Evolutionary conservation across 2,888 invertebrate genomes (phyloP).

Genomic region (Synanthedon vespiformis): DNA sequence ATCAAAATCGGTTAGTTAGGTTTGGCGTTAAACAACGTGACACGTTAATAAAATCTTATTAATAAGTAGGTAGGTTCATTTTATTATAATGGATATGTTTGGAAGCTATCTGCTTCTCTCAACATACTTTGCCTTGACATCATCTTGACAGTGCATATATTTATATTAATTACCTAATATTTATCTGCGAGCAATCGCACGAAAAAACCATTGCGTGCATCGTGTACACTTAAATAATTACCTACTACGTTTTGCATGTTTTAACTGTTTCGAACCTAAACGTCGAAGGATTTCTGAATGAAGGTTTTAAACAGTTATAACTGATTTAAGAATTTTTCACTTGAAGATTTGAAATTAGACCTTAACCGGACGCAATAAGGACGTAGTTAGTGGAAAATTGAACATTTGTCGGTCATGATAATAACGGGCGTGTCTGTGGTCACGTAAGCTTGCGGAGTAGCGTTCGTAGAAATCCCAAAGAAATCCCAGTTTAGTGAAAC

Average conservation of each 20-base stretch:
- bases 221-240: conserved; percentile 6
- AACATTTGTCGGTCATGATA: not conserved
- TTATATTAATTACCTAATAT: conserved; percentile 17
- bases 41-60: too few relatives aligned
- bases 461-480: not conserved
- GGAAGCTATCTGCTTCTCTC: too few relatives aligned
- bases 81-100: too few relatives aligned
- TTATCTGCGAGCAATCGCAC: conserved; percentile 13
- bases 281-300: not conserved
- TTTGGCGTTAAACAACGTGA: too few relatives aligned
- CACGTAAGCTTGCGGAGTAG: conserved; percentile 15
- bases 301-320: conserved; percentile 2
- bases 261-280: conserved; percentile 5
- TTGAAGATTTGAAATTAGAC: conserved; percentile 1
- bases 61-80: too few relatives aligned
- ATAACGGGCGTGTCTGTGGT: conserved; percentile 12
- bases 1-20: too few relatives aligned
- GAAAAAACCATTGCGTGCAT: conserved; percentile 9
- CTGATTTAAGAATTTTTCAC: not conserved
- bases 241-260: conserved; percentile 1
- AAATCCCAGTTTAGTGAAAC: not conserved
- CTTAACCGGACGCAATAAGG: not conserved
- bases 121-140: conserved; percentile 15
- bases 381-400: conserved; percentile 2
- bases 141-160: conserved; percentile 13